Evolutionary conservation across 1,140 invertebrate genomes (phyloP).

Genomic region (Popillia japonica): DNA sequence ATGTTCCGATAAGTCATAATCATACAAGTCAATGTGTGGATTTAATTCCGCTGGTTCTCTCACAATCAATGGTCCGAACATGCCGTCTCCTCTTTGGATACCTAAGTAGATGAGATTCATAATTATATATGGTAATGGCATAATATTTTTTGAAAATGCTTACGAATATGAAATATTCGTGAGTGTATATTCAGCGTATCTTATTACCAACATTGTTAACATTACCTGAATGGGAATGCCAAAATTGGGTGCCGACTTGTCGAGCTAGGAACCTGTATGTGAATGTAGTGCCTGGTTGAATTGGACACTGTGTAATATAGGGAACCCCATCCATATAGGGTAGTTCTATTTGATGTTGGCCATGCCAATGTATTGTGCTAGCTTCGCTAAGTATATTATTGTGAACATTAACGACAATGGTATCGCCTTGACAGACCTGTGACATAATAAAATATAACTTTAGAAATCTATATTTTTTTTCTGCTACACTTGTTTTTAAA

Average conservation of each 20-base stretch:
- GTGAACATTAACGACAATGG: slow-evolving; percentile 77
- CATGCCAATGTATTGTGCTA: slow-evolving; percentile 90
- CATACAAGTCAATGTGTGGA: slow-evolving; percentile 69
- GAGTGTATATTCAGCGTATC: background rate
- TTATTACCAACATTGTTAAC: slow-evolving; percentile 53
- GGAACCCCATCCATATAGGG: slow-evolving; percentile 93
- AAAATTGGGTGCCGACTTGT: slow-evolving; percentile 88
- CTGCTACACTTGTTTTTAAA: no score
- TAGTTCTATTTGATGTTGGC: slow-evolving; percentile 79
- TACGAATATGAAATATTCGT: background rate
- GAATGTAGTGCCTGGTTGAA: slow-evolving; percentile 82
- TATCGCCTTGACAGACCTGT: slow-evolving; percentile 55
- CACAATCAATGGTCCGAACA: slow-evolving; percentile 79
- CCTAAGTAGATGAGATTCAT: slow-evolving; percentile 60
- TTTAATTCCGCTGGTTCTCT: slow-evolving; percentile 67
- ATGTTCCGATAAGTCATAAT: slow-evolving; percentile 76
- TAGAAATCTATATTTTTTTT: background rate
- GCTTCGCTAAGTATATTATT: slow-evolving; percentile 82
- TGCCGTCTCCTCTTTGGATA: slow-evolving; percentile 84
- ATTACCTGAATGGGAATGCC: slow-evolving; percentile 85
- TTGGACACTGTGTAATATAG: slow-evolving; percentile 89
- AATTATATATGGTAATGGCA: no score
- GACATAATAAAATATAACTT: background rate
- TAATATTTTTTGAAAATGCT: no score
- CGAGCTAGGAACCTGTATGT: slow-evolving; percentile 79